A percentile compares a stretch with the other conserved stretches of the same genome.
phyloP scores from a whole-genome alignment of 2,888 invertebrate genomes.

The Ferdinandea cuprea region DNA sequence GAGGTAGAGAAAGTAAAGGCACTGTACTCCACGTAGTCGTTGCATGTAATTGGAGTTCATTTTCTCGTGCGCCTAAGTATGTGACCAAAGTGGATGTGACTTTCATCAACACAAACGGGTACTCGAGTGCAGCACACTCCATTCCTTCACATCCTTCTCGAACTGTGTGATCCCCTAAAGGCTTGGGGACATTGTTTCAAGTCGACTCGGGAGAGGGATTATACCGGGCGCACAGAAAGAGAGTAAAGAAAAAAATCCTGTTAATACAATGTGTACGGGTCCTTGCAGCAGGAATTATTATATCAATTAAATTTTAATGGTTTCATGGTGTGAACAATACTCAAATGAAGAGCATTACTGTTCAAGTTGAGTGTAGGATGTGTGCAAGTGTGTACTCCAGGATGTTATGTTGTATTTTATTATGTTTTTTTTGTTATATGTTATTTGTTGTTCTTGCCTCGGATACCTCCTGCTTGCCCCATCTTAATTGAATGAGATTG shows the following conservation, averaged over 20 bases:
- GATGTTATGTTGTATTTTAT: slow-evolving; percentile 70
- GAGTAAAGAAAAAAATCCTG: slow-evolving; percentile 40
- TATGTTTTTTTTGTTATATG: slow-evolving; percentile 44
- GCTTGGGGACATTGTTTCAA: slow-evolving; percentile 60
- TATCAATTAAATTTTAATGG: slow-evolving; percentile 75
- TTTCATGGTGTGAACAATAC: slow-evolving; percentile 74
- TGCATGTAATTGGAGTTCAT: slow-evolving; percentile 72
- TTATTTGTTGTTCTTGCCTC: neutral
- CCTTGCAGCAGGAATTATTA: slow-evolving; percentile 72
- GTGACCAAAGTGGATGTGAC: slow-evolving; percentile 71
- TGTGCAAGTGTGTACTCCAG: slow-evolving; percentile 69
- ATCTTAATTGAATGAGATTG: slow-evolving; percentile 68
- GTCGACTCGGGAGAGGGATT: slow-evolving; percentile 15
- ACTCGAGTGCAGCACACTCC: slow-evolving; percentile 43
- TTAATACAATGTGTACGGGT: slow-evolving; percentile 70
- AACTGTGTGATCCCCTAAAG: slow-evolving; percentile 52
- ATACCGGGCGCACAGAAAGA: slow-evolving; percentile 1
- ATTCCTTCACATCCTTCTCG: slow-evolving; percentile 42
- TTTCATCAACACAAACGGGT: slow-evolving; percentile 62
- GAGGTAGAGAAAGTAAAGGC: slow-evolving; percentile 27
- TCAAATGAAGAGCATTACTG: slow-evolving; percentile 74
- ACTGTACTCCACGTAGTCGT: slow-evolving; percentile 20
- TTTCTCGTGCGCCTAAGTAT: slow-evolving; percentile 63
- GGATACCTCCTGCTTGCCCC: slow-evolving; percentile 10
- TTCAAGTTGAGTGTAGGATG: slow-evolving; percentile 61